A percentile compares a stretch with the other conserved stretches of the same genome.
phyloP scores from a whole-genome alignment of 2,888 invertebrate species.

The Amiota mariae region DNA sequence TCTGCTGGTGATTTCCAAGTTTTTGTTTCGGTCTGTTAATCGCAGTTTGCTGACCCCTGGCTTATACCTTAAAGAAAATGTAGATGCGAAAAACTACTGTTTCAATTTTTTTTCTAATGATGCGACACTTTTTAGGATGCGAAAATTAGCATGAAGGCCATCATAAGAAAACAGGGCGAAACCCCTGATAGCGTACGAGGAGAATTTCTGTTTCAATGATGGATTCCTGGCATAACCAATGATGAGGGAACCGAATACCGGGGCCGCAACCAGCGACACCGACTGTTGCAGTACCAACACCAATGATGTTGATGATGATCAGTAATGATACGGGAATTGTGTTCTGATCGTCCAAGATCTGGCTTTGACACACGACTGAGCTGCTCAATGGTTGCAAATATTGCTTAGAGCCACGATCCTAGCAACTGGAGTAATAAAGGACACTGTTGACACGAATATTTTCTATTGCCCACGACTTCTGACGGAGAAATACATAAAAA shows the following conservation, averaged over 20 bases:
- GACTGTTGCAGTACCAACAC: too few species aligned
- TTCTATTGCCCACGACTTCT: too few species aligned
- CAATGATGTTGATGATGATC: too few species aligned
- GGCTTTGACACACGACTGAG: conserved; percentile 81
- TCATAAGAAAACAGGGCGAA: conserved; percentile 97
- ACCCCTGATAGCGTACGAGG: conserved; percentile 97
- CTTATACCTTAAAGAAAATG: too few species aligned
- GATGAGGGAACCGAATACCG: conserved; percentile 96
- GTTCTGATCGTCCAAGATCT: conserved; percentile 80
- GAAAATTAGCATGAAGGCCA: conserved; percentile 97
- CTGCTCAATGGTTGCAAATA: conserved; percentile 88
- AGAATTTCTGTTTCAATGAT: conserved; percentile 96
- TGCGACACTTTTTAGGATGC: conserved; percentile 82
- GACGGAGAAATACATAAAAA: too few species aligned
- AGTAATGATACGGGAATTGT: conserved; percentile 78
- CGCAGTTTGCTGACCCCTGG: too few species aligned
- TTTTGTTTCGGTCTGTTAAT: too few species aligned
- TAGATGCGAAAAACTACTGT: too few species aligned
- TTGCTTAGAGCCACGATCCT: conserved; percentile 83
- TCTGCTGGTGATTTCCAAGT: too few species aligned
- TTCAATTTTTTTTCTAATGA: conserved; percentile 37
- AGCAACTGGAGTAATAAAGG: conserved; percentile 90
- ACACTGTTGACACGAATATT: conserved; percentile 79
- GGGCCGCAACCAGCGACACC: too few species aligned
- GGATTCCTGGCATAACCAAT: conserved; percentile 98